Conservation (phyloP, 2,888 invertebrate genomes). For the Cryptocephalus primarius region DNA sequence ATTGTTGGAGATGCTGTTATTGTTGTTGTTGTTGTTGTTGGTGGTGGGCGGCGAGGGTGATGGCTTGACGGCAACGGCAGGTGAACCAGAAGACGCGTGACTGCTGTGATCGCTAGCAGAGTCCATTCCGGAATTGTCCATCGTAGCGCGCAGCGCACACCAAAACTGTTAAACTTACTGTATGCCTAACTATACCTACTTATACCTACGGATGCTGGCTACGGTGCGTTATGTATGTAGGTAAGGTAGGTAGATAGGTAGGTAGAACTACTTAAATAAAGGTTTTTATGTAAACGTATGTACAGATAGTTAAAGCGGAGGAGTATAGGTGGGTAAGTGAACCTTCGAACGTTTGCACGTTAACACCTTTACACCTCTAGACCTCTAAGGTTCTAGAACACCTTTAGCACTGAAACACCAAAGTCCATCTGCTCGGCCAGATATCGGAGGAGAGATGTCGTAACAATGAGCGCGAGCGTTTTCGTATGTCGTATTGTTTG, state of each 20-base stretch:
- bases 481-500: slow-evolving; percentile 29
- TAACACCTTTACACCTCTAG: too few species aligned
- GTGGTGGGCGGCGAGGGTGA: slow-evolving; percentile 37
- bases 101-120: slow-evolving; percentile 48
- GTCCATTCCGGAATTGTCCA: slow-evolving; percentile 48
- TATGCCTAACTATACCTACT: too few species aligned
- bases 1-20: too few species aligned
- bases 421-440: slow-evolving; percentile 16
- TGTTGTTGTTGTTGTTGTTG: slow-evolving; percentile 27
- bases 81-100: slow-evolving; percentile 43
- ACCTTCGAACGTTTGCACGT: too few species aligned
- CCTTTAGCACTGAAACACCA: slow-evolving; percentile 9
- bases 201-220: too few species aligned
- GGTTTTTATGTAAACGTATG: too few species aligned
- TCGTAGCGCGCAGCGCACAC: slow-evolving; percentile 26
- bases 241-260: too few species aligned
- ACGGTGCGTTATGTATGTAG: too few species aligned
- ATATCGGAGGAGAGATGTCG: slow-evolving; percentile 32
- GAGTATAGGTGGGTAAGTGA: too few species aligned
- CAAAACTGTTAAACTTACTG: not conserved
- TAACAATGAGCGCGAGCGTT: slow-evolving; percentile 27
- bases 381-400: not conserved
- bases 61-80: slow-evolving; percentile 37
- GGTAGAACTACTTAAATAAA: too few species aligned
- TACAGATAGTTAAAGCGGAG: too few species aligned